Evolutionary conservation across 2,797 vertebrate genomes (phyloP), one percentile per base, ranked within the genome.

Genomic region (Botia kubotai): DNA sequence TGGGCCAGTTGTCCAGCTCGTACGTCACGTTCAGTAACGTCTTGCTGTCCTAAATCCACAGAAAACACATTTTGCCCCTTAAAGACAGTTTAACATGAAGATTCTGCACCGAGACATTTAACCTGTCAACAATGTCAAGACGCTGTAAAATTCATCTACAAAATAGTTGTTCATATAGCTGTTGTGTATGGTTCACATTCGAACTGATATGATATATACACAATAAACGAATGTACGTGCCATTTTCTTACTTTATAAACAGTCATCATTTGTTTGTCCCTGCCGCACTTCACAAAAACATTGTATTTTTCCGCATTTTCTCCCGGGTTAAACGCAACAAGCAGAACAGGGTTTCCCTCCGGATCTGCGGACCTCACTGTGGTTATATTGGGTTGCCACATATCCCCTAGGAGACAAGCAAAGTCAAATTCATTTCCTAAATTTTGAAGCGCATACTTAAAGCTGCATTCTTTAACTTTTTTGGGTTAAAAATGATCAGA

Each of bases 381-480:
- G 0, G 74, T 88, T 53, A 93, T 88, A 78, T 92, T 87, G 0
- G 94, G 90, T 66, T 81, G 70, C 94, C 94, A 95, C 17, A 88
- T 84, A 50, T 86, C 88, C 71, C 94, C 94, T 95, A 13, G 7
- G 36, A 58, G 6, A 48, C 23, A 65, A 12, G 16, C 26, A 26
- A 26, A 26, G 23, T 26, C 67, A 63, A 57, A 74, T 46, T 0
- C 55, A 50, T 52, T 7, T 43, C 19, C 60, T 7, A 63, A 19
- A 13, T 50, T 52, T 14, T 17, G 16, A 46, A 60, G 58, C 19
- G 3, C 19, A 26, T 2, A 13, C 10, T 39, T 67, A 46, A 10
- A 46, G 8, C 43, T 46, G 43, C 7, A 2, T 11, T 46, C 43
- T 46, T 8, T 46, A 46, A 46, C 10, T 46, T 46, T 46, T 46